phyloP scores from a whole-genome alignment of 2,888 invertebrate species.

The Spisula subtruncata region DNA sequence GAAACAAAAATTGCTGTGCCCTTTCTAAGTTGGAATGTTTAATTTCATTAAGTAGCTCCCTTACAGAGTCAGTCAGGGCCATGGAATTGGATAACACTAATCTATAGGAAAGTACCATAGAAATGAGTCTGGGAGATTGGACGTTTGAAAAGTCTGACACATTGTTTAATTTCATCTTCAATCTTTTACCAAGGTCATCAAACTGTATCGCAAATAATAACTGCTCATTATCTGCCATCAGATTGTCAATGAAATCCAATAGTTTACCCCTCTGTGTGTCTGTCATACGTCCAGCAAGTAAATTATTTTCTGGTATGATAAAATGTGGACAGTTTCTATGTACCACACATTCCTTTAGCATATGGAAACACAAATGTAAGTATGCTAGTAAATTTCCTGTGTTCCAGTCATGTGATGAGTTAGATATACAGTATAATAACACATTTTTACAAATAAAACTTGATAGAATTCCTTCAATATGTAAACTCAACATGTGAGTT shows the following conservation, averaged over 20 bases:
- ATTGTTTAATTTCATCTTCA: not conserved
- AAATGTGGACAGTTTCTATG: too few species aligned
- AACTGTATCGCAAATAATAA: not conserved
- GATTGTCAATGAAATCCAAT: not conserved
- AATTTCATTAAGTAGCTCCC: not conserved
- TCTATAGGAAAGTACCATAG: not conserved
- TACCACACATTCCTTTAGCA: too few species aligned
- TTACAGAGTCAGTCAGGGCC: not conserved
- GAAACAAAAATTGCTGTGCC: not conserved
- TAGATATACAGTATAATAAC: constrained; percentile 1
- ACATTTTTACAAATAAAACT: constrained; percentile 22
- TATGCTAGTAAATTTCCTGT: not conserved
- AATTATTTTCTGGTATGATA: too few species aligned
- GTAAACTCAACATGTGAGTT: not conserved
- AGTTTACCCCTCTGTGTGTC: too few species aligned
- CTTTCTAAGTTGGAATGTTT: not conserved
- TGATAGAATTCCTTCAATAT: not conserved
- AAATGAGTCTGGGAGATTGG: not conserved
- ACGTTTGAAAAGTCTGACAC: not conserved
- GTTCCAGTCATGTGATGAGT: not conserved
- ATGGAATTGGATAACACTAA: not conserved
- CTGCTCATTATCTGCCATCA: not conserved
- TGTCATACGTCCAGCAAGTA: too few species aligned
- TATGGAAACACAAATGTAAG: not conserved
- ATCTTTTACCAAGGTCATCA: not conserved